Base-by-base conservation (phyloP, 2,888 invertebrate species). In the Margaritifera margaritifera region DNA sequence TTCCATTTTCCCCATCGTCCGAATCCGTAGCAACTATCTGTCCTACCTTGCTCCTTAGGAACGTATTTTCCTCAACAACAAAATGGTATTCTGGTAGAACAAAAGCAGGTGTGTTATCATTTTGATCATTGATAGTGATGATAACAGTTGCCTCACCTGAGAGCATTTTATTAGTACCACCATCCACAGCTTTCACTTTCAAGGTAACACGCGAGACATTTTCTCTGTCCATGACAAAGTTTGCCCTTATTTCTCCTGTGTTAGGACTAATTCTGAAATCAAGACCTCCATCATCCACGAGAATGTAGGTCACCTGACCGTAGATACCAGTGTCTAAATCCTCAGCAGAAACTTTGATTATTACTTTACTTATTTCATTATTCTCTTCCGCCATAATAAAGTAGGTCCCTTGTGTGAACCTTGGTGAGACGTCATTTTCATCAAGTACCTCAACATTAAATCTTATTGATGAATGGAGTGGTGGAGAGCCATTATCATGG, bases 31-130 rank as follows among this genome's bases (percentile, higher is more conserved):
- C 90, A 3, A 77, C 75, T 22, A 90, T 58, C 63, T 84, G 86
- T 4, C 86, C 84, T 11, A 90, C 81, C 31, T 78, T 71, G 0
- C 85, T 80, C 8, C 81, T 83, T 11, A 79, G 70, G 11, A 84
- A 80, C 63, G 77, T 82, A 65, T 87, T 87, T 69, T 88, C 89
- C 4, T 82, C 75, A 8, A 96, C 94, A 56, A 76, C 75, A 19
- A 88, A 80, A 89, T 95, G 94, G 8, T 93, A 92, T 0, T 96
- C 95, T 83, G 96, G 94, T 85, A 97, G 96, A 90, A 96, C 96
- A 91, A 97, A 96, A 87, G 95, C 95, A 4, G 97, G 97, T 59
- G 96, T 91, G 89, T 97, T 96, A 89, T 97, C 97, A 90, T 98
- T 97, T 19, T 96, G 93, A 88, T 97, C 96, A 70, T 92, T 92